A percentile compares a stretch with the other conserved stretches of the same genome.
These are phyloP conservation scores for Allobates femoralis DNA, from an alignment of 2,797 vertebrate genomes.

Conservation along the genomic window DNA sequence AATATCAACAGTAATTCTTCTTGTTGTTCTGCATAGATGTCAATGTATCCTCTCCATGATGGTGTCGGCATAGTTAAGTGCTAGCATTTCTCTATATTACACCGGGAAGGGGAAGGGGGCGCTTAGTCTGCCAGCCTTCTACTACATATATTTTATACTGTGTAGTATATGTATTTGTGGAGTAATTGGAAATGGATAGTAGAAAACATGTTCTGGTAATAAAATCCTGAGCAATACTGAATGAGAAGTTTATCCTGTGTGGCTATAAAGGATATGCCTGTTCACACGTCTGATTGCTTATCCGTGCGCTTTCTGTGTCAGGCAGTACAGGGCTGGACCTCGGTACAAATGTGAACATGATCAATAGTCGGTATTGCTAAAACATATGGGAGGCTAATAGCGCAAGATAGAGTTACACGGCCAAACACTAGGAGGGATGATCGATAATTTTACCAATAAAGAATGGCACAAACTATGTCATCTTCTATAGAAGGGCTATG, in stretches of 20 bases:
- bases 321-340: background rate
- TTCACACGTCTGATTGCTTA: constrained; percentile 21
- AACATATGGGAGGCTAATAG: constrained; percentile 43
- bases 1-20: background rate
- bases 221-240: constrained; percentile 12
- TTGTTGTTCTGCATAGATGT: background rate
- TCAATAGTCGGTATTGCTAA: constrained; percentile 44
- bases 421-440: background rate
- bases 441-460: constrained; percentile 14
- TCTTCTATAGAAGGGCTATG: background rate
- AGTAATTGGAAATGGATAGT: background rate
- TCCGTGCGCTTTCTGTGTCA: constrained; percentile 3
- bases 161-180: background rate
- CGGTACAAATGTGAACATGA: constrained; percentile 19
- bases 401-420: constrained; percentile 28
- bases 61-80: background rate
- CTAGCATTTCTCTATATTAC: background rate
- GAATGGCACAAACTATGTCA: background rate
- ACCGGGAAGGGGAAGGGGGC: background rate
- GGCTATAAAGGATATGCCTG: background rate
- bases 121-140: background rate
- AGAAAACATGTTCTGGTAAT: background rate
- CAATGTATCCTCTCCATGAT: background rate
- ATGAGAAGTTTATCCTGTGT: constrained; percentile 1
- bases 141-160: background rate